A percentile compares a stretch with the other conserved stretches of the same genome.
Evolutionary conservation across 2,888 invertebrate genomes (phyloP).

Genomic region (Acanthosepion pharaonis): DNA sequence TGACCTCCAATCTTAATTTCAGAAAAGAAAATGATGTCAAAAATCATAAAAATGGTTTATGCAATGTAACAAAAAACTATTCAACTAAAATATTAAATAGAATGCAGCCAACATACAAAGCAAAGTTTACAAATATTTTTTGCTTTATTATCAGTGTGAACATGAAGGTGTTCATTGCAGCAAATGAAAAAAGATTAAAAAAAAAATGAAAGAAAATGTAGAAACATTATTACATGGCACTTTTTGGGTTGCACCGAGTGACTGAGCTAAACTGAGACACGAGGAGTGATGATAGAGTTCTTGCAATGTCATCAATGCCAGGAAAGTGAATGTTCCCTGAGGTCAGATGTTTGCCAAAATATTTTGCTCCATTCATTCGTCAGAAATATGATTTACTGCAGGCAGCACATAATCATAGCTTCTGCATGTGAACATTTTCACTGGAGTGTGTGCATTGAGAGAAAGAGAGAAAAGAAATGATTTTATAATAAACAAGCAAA

Average conservation of each 20-base stretch:
- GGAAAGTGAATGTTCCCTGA: neutral
- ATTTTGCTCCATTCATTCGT: conserved; percentile 6
- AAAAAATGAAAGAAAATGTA: neutral
- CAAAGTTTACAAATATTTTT: neutral
- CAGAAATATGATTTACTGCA: conserved; percentile 33
- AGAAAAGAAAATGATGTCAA: neutral
- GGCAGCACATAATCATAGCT: neutral
- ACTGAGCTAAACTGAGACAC: neutral
- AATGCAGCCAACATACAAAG: neutral
- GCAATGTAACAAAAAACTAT: neutral
- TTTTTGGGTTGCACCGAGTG: neutral
- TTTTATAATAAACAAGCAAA: neutral
- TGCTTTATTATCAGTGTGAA: neutral
- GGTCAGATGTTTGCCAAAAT: neutral
- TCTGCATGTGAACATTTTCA: neutral
- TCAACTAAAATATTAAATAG: neutral
- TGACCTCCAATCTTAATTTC: neutral
- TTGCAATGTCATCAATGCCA: neutral
- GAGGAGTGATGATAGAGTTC: neutral
- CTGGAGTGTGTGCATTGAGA: neutral
- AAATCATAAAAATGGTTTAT: neutral
- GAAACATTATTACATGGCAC: neutral
- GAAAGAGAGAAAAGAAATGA: neutral
- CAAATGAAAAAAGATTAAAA: neutral
- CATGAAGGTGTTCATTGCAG: neutral